Evolutionary conservation across 2,888 invertebrate species (phyloP), one percentile per base, ranked within the genome.

Genomic region (Cheiracanthium punctorium): DNA sequence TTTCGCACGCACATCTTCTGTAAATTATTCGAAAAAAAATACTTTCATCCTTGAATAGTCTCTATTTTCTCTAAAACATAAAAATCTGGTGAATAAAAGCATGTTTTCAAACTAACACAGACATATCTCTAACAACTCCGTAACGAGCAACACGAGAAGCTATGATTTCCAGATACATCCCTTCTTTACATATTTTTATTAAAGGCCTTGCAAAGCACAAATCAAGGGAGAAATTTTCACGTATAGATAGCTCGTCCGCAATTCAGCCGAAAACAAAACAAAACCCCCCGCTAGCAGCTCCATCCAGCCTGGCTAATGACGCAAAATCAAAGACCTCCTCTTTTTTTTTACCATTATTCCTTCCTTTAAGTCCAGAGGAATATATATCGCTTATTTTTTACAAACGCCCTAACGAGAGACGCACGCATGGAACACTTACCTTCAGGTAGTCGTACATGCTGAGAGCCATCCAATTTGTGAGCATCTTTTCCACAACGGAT

Each of bases 401-500:
- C 4, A 5, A 20, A 58, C 20, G 14, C 58, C 24, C 58, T 75
- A 75, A 75, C 65, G 75, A 75, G 64, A 30, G 41, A n/a, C 17
- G 17, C 48, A 48, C 58, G 24, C 58, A 24, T n/a, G 70, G 71
- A 41, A 52, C 67, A 52, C 84, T 76, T 75, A 89, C 90, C 88
- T 90, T 90, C 67, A 92, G 82, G 85, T 92, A 91, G 90, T 96
- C 96, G 92, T 97, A 97, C 96, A 98, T 96, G 91, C 97, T 97
- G 37, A 98, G 94, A 0, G 98, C 97, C 95, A 98, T 96, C 96
- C 98, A 98, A 92, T 98, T 98, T 17, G 97, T 97, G 58, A 98
- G 93, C 97, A 98, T 97, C 92, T 98, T 98, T 91, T 98, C 98
- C 8, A 98, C 98, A 12, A 98, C 97, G 90, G 97, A 97, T 91